These are phyloP conservation scores for Slavum lentiscoides DNA, from an alignment of 2,888 invertebrate species.

Conservation along the genomic window DNA sequence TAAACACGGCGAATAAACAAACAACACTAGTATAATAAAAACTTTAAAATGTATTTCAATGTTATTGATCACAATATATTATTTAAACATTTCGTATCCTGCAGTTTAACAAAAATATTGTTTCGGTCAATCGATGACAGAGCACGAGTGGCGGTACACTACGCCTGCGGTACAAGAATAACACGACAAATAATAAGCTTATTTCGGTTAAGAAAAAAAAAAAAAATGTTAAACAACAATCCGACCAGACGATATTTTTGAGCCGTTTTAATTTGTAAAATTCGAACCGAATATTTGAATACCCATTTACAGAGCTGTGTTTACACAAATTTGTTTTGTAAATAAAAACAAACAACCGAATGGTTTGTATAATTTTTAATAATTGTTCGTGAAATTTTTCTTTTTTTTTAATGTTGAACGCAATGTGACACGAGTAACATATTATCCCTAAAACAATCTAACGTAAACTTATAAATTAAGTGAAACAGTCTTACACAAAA, in stretches of 20 bases:
- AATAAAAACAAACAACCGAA: no score
- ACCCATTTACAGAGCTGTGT: background rate
- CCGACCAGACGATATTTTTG: background rate
- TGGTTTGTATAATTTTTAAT: background rate
- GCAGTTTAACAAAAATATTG: background rate
- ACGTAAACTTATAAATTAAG: background rate
- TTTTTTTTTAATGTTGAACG: background rate
- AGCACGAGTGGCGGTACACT: no score
- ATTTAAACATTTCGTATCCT: background rate
- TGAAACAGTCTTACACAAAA: constrained; percentile 5
- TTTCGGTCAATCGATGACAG: background rate
- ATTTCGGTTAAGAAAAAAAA: background rate
- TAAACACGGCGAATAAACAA: background rate
- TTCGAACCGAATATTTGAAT: background rate
- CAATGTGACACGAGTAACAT: background rate
- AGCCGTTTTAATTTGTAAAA: background rate
- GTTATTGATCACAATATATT: background rate
- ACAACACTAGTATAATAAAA: background rate
- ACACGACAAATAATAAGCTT: background rate
- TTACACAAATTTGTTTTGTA: no score
- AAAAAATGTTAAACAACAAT: background rate
- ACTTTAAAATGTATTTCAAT: background rate
- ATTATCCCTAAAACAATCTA: background rate
- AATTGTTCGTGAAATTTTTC: background rate
- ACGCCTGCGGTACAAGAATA: background rate